phyloP scores from a whole-genome alignment of 30 jellyfish, hydroid and myxozoan genomes.

The Chironex yamaguchii region DNA sequence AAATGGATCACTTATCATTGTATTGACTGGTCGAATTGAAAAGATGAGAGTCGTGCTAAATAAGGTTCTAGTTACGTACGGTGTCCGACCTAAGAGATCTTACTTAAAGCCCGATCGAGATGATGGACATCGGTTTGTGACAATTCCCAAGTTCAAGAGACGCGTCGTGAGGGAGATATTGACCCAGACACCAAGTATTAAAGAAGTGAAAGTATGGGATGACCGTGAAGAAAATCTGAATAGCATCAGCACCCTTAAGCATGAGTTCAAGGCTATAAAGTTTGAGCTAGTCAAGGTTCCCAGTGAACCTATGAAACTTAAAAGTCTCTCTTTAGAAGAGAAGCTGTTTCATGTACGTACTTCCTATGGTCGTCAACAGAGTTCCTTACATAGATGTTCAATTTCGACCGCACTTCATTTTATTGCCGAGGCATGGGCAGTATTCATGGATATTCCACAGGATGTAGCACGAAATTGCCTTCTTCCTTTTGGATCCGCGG shows the following conservation, averaged over 20 bases:
- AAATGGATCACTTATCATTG: constrained; percentile 73
- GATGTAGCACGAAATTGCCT: constrained; percentile 19
- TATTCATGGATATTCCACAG: constrained; percentile 11
- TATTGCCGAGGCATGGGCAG: constrained; percentile 73
- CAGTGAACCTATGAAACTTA: not conserved
- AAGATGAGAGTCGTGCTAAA: constrained; percentile 65
- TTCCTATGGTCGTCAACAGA: constrained; percentile 64
- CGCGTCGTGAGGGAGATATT: constrained; percentile 62
- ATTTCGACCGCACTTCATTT: constrained; percentile 65
- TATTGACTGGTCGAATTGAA: constrained; percentile 88
- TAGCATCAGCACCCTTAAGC: constrained; percentile 55
- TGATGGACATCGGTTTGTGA: constrained; percentile 5
- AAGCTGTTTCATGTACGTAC: constrained; percentile 15
- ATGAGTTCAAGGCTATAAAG: constrained; percentile 40
- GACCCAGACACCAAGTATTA: constrained; percentile 64
- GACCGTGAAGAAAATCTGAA: constrained; percentile 85
- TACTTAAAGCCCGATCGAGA: constrained; percentile 75
- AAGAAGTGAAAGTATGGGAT: constrained; percentile 90
- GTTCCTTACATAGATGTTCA: constrained; percentile 36
- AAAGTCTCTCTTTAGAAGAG: not conserved
- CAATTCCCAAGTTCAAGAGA: constrained; percentile 66
- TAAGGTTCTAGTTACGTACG: constrained; percentile 74
- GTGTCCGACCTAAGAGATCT: constrained; percentile 55
- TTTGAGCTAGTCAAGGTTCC: constrained; percentile 74
- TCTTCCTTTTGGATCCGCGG: constrained; percentile 86